Percentiles rank a stretch among this genome's conserved stretches.
Conservation (phyloP, 2,888 invertebrate genomes). For the Danaus chrysippus region DNA sequence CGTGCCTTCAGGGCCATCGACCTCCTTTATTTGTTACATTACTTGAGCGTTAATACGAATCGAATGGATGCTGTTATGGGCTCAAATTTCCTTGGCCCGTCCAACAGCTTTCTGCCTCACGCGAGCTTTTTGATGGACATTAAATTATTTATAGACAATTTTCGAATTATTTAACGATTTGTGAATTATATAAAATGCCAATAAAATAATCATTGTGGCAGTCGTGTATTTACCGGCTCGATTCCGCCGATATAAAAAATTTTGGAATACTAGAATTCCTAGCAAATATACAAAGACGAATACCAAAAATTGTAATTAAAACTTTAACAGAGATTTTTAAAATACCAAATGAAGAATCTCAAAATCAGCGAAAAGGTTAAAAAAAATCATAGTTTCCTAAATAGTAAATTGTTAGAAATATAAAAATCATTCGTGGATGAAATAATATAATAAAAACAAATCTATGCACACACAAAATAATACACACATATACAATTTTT, state of each 20-base stretch:
- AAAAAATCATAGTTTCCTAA: no score
- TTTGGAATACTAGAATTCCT: constrained; percentile 1
- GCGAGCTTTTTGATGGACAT: constrained; percentile 62
- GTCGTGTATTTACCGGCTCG: neutral
- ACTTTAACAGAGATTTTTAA: no score
- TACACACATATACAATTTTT: no score
- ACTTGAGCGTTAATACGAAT: constrained; percentile 67
- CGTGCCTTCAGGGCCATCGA: constrained; percentile 65
- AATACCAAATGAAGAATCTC: no score
- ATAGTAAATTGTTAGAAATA: no score
- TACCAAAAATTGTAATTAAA: no score
- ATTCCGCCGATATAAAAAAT: neutral
- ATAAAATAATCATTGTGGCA: constrained; percentile 29
- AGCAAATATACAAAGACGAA: no score
- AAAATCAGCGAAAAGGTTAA: no score
- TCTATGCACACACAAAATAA: no score
- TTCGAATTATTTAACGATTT: constrained; percentile 32
- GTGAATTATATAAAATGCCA: constrained; percentile 34
- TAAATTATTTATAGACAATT: constrained; percentile 56
- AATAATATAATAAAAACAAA: no score
- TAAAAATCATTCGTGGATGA: no score
- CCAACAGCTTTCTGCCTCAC: constrained; percentile 61
- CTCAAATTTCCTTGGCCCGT: constrained; percentile 66
- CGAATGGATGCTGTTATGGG: constrained; percentile 67
- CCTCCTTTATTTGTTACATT: constrained; percentile 74